Evolutionary conservation across 2,797 vertebrate genomes (phyloP).

Genomic region (Kryptolebias ocellatus): DNA sequence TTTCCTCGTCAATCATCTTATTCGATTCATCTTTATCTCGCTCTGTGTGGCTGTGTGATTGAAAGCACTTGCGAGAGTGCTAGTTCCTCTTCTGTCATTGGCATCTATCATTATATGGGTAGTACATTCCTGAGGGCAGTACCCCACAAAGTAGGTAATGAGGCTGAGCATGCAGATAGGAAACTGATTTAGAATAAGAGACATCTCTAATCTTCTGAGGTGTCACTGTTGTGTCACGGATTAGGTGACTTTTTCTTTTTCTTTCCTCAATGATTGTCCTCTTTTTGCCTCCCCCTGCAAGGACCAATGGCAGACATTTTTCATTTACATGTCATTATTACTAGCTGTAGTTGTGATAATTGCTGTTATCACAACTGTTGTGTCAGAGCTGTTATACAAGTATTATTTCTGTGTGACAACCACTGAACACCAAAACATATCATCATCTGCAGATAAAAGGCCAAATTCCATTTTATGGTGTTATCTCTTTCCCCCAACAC

Average conservation of each 20-base stretch:
- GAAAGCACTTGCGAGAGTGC: conserved; percentile 21
- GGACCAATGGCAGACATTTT: conserved; percentile 37
- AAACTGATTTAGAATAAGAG: conserved; percentile 67
- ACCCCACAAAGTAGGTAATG: conserved; percentile 78
- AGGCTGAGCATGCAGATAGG: conserved; percentile 72
- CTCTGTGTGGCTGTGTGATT: conserved; percentile 31
- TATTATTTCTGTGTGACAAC: conserved; percentile 11
- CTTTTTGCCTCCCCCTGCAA: conserved; percentile 36
- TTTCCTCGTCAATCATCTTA: conserved; percentile 60
- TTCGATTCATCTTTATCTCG: conserved; percentile 51
- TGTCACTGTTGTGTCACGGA: conserved; percentile 62
- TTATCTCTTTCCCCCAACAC: too few relatives aligned
- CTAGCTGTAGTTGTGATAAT: conserved; percentile 18
- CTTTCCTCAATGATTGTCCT: conserved; percentile 19
- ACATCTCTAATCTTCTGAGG: conserved; percentile 65
- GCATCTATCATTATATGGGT: conserved; percentile 63
- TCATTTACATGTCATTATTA: conserved; percentile 32
- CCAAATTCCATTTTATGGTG: too few relatives aligned
- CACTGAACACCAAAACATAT: not conserved
- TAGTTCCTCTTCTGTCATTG: conserved; percentile 43
- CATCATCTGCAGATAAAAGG: too few relatives aligned
- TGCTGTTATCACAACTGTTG: conserved; percentile 6
- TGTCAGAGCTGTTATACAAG: conserved; percentile 5
- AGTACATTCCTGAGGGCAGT: conserved; percentile 60
- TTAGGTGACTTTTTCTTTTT: conserved; percentile 58